Conservation (phyloP, 2,888 invertebrate species). For the Meganola albula region DNA sequence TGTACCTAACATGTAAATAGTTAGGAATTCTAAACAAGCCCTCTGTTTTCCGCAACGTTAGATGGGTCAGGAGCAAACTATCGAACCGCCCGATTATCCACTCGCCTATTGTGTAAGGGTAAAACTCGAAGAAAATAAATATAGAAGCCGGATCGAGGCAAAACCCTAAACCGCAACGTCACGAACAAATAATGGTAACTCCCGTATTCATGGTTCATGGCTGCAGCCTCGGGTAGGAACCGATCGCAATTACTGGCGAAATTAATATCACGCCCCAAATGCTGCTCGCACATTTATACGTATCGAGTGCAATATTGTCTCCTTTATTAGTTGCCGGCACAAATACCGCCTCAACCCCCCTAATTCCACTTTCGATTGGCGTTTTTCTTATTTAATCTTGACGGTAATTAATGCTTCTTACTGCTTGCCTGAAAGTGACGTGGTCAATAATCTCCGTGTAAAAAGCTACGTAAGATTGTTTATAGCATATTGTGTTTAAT, state of each 20-base stretch:
- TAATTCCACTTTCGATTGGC: constrained; percentile 63
- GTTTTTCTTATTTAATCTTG: constrained; percentile 69
- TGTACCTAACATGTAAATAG: constrained; percentile 34
- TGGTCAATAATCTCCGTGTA: constrained; percentile 23
- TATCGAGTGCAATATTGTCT: constrained; percentile 78
- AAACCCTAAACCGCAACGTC: constrained; percentile 74
- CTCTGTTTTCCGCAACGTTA: constrained; percentile 43
- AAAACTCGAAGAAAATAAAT: constrained; percentile 74
- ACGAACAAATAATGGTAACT: constrained; percentile 77
- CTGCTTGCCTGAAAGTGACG: constrained; percentile 32
- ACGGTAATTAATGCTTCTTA: constrained; percentile 66
- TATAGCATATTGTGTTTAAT: constrained; percentile 11
- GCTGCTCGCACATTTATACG: constrained; percentile 75
- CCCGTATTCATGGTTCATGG: constrained; percentile 75
- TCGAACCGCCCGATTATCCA: constrained; percentile 56
- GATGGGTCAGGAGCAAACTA: constrained; percentile 47
- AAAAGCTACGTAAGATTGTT: constrained; percentile 11
- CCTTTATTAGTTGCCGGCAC: constrained; percentile 75
- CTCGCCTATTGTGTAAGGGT: constrained; percentile 58
- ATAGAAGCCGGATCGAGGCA: constrained; percentile 56
- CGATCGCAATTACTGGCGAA: constrained; percentile 77
- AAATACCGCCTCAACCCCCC: constrained; percentile 63
- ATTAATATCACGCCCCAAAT: constrained; percentile 77
- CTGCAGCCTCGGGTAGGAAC: constrained; percentile 70
- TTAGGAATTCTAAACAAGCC: constrained; percentile 44